Percentiles rank a stretch among this genome's conserved stretches.
phyloP scores from a whole-genome alignment of 2,888 invertebrate genomes.

The Boloria euphrosyne region DNA sequence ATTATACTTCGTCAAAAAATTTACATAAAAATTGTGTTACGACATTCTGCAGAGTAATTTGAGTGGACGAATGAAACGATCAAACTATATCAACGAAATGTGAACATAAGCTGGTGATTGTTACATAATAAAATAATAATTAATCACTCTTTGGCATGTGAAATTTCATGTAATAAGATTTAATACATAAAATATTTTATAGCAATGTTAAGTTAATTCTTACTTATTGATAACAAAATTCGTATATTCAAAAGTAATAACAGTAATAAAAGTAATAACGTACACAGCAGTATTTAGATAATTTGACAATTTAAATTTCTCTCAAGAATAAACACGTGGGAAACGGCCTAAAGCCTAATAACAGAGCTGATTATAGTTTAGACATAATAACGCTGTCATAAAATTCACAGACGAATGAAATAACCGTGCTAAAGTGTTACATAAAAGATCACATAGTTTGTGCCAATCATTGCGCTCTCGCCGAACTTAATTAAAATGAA shows the following conservation, averaged over 20 bases:
- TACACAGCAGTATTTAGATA: neutral
- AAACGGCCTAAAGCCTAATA: conserved; percentile 10
- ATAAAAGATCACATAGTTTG: conserved; percentile 58
- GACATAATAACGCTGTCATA: conserved; percentile 42
- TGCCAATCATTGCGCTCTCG: conserved; percentile 52
- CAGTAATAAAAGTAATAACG: neutral
- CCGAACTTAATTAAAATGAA: conserved; percentile 57
- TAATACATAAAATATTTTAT: too few species aligned
- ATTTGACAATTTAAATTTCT: conserved; percentile 20
- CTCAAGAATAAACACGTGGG: conserved; percentile 7
- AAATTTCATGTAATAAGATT: too few species aligned
- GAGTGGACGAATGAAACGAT: too few species aligned
- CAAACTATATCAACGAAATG: too few species aligned
- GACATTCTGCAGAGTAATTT: too few species aligned
- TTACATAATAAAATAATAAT: too few species aligned
- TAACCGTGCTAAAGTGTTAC: conserved; percentile 48
- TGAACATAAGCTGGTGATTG: too few species aligned
- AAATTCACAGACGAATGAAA: conserved; percentile 42
- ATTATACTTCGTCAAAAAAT: too few species aligned
- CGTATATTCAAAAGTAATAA: neutral
- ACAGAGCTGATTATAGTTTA: conserved; percentile 11
- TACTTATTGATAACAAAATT: neutral
- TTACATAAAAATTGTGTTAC: too few species aligned
- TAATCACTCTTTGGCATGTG: too few species aligned
- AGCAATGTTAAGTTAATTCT: too few species aligned